Conservation (phyloP, 1,140 invertebrate genomes). For the Gonatopus flavifemur region DNA sequence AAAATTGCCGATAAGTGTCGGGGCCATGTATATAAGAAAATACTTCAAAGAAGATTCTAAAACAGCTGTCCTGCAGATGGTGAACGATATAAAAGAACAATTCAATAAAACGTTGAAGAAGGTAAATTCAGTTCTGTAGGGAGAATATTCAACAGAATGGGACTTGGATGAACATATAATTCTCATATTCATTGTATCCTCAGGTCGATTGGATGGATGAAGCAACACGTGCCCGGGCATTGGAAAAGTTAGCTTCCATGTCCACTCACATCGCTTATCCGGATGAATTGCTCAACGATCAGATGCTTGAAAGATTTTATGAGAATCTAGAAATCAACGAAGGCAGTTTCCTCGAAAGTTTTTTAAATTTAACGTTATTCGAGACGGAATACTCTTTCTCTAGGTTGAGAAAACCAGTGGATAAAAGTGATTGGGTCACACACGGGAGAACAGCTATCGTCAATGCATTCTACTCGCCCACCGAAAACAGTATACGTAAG, state of each 20-base stretch:
- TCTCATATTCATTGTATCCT: no score
- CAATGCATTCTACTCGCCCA: slow-evolving; percentile 81
- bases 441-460: slow-evolving; percentile 78
- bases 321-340: slow-evolving; percentile 70
- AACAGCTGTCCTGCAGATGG: slow-evolving; percentile 78
- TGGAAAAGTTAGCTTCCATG: slow-evolving; percentile 75
- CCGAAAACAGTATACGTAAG: slow-evolving; percentile 84
- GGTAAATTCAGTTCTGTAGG: slow-evolving; percentile 16
- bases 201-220: slow-evolving; percentile 87
- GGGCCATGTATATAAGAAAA: slow-evolving; percentile 74
- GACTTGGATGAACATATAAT: no score
- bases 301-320: slow-evolving; percentile 77
- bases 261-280: slow-evolving; percentile 80
- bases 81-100: slow-evolving; percentile 72
- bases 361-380: slow-evolving; percentile 74
- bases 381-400: slow-evolving; percentile 76
- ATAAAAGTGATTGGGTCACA: slow-evolving; percentile 81
- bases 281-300: slow-evolving; percentile 75
- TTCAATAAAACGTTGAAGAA: slow-evolving; percentile 48
- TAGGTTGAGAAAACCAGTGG: slow-evolving; percentile 74
- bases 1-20: slow-evolving; percentile 74
- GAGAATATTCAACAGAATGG: no score
- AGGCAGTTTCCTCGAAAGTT: slow-evolving; percentile 71
- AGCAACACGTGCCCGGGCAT: slow-evolving; percentile 69
- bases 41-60: slow-evolving; percentile 75